Evolutionary conservation across 2,113 vertebrate species (phyloP), one percentile per base, ranked within the genome.

Genomic region (Argyrosomus japonicus): DNA sequence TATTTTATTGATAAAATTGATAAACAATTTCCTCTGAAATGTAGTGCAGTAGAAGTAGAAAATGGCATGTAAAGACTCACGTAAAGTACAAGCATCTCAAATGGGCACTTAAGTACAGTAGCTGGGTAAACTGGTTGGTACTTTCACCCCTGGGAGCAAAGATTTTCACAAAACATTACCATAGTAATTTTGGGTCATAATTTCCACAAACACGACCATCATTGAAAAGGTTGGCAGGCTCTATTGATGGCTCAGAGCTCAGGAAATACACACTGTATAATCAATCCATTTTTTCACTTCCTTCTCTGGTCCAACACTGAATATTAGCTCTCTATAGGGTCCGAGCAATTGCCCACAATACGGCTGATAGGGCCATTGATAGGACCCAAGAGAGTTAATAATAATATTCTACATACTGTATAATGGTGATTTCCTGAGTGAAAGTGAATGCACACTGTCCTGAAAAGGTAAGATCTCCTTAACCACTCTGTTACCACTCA

Each of bases 401-500:
- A 64, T 79, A 12, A 47, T 65, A 6, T 14, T 68, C 29, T 14
- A 40, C 64, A 45, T 54, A 32, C 21, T 64, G 62, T 54, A 18
- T 61, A 51, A 81, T 48, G 11, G 6, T n/a, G 56, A 75, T 72
- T 78, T 75, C 50, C 53, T 61, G 43, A 50, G 36, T 61, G 36
- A 45, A 54, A 62, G 25, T 36, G 5, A 11, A 25, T 23, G 43
- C 23, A 21, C 4, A 0, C 27, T 27, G 60, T 27, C 36, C n/a
- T 29, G 19, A 17, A 65, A 53, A 53, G 4, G 13, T 64, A 17
- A 76, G 12, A 32, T 36, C 21, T 56, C 63, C 19, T 63, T 17
- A 14, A 68, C 27, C 12, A 9, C 23, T 80, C 54, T 77, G 67
- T 68, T 65, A 67, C 61, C 43, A 50, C 58, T 67, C 51, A 67